A percentile compares a stretch with the other conserved stretches of the same genome.
Conservation (phyloP, 2,113 vertebrate genomes). For the Typhlomys cinereus region DNA sequence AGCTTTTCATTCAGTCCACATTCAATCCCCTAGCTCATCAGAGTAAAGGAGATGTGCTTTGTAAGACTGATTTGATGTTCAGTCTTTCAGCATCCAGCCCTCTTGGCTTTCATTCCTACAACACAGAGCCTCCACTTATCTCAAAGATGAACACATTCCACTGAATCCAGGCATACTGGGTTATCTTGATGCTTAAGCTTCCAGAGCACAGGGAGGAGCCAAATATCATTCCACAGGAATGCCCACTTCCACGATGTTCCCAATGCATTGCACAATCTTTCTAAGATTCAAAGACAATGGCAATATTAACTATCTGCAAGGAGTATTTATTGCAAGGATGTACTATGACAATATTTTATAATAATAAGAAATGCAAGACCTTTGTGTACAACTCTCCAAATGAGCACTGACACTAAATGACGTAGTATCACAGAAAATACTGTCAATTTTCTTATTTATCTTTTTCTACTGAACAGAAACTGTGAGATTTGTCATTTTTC, state of each 20-base stretch:
- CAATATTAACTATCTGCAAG: not conserved
- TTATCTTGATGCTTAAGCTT: not conserved
- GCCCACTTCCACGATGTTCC: too few species aligned
- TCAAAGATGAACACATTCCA: not conserved
- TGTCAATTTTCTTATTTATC: not conserved
- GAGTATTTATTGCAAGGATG: not conserved
- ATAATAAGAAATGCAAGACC: not conserved
- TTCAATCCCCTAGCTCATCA: not conserved
- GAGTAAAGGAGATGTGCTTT: not conserved
- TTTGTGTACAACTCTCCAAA: not conserved
- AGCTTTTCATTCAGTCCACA: not conserved
- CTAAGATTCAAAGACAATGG: not conserved
- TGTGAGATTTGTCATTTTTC: conserved; percentile 9
- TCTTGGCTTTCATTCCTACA: not conserved
- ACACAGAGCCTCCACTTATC: not conserved
- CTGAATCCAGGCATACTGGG: not conserved
- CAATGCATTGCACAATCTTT: too few species aligned
- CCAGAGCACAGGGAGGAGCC: not conserved
- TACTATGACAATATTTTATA: not conserved
- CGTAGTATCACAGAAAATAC: not conserved
- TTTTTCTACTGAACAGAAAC: conserved; percentile 30
- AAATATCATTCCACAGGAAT: not conserved
- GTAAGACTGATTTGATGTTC: not conserved
- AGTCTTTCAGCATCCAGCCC: not conserved
- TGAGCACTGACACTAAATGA: not conserved